Evolutionary conservation across 2,888 invertebrate genomes (phyloP).

Genomic region (Bimastos eiseni): DNA sequence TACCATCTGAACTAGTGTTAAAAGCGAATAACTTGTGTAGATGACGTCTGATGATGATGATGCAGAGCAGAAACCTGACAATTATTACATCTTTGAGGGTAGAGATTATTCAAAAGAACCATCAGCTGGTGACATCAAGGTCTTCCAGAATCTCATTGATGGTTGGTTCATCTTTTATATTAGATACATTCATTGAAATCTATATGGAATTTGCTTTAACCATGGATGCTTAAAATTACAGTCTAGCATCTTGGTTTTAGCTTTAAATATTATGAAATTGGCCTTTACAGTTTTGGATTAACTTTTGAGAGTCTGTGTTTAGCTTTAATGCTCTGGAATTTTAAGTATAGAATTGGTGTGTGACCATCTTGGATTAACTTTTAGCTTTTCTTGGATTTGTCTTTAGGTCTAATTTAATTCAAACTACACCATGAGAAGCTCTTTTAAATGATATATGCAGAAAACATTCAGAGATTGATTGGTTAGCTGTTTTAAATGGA

Average conservation of each 20-base stretch:
- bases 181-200: neutral
- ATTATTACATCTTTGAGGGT: conserved; percentile 62
- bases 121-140: conserved; percentile 51
- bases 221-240: neutral
- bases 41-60: conserved; percentile 22
- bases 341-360: neutral
- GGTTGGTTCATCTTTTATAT: conserved; percentile 7
- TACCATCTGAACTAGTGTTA: neutral
- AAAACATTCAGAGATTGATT: neutral
- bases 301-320: neutral
- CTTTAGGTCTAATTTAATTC: neutral
- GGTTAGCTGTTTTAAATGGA: neutral
- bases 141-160: conserved; percentile 54
- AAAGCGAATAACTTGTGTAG: too few species aligned
- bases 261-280: neutral
- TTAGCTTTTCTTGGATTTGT: neutral
- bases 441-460: neutral
- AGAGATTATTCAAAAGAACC: conserved; percentile 59
- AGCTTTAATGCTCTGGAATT: neutral
- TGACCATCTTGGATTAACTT: neutral
- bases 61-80: conserved; percentile 40
- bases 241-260: neutral
- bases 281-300: neutral
- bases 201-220: neutral
- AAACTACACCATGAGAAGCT: neutral